Conservation (phyloP, 2,888 invertebrate species). For the Xestoiulus laeticollis region DNA sequence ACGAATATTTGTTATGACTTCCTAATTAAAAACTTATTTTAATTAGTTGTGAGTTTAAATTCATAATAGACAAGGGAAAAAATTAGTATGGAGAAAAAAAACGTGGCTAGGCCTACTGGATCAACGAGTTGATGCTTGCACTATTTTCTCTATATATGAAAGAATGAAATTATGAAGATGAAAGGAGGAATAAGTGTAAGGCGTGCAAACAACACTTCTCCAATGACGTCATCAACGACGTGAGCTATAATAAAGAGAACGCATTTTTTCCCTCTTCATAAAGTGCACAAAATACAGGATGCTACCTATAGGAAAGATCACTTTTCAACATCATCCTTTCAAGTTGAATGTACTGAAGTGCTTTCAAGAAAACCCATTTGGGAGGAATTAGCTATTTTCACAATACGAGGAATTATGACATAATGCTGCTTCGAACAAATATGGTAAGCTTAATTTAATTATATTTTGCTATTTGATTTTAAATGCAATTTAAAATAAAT, state of each 20-base stretch:
- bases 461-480: neutral
- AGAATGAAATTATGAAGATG: constrained; percentile 16
- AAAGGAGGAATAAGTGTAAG: constrained; percentile 4
- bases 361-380: constrained; percentile 1
- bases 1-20: too few species aligned
- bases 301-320: constrained; percentile 24
- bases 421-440: neutral
- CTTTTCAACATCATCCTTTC: neutral
- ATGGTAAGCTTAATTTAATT: neutral
- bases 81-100: too few species aligned
- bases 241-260: constrained; percentile 16
- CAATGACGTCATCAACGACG: neutral
- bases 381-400: neutral
- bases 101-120: neutral
- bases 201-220: neutral
- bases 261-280: constrained; percentile 20
- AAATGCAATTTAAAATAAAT: too few species aligned
- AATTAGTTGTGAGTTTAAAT: too few species aligned
- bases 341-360: constrained; percentile 31
- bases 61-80: too few species aligned
- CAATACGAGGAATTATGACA: neutral
- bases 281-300: neutral
- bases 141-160: neutral
- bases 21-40: too few species aligned
- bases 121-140: neutral